Base-by-base conservation (phyloP, 1,140 invertebrate species). In the Pemphigus obesinymphae region DNA sequence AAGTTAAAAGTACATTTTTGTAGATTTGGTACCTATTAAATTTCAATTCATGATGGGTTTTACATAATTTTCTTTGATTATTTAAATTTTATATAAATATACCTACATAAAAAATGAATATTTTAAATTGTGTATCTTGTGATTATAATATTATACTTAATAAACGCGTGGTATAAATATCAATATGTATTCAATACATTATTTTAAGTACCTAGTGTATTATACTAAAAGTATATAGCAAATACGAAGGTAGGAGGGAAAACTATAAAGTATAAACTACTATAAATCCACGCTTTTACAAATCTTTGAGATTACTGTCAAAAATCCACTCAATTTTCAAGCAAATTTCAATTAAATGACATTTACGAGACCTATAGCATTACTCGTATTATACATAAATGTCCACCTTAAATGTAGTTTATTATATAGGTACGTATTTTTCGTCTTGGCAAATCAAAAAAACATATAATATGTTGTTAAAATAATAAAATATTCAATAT, bases 401-500 rank as follows among this genome's bases (percentile, higher is more conserved):
- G 20, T 37, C 20, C 31, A 63, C 29, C 29, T 63, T 3, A 34
- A 66, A 70, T 13, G 17, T 17, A 10, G 66, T 70, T 68, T 68
- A 68, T 68, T 68, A 26, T 26, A n/a, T n/a, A n/a, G n/a, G n/a
- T n/a, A 23, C 37, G 37, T 20, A n/a, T 66, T 66, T 66, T 26
- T 34, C 11, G 66, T 15, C n/a, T 43, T 43, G 10, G 17, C n/a
- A 37, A 68, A 68, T 26, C 23, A 40, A 68, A 68, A 43, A 68
- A 37, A 68, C 20, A 26, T 15, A 40, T 1, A 7, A 23, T 26
- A 40, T 1, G 10, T 23, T 68, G 15, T 68, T 68, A 68, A 68
- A 23, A 68, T 68, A 43, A n/a, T n/a, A n/a, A n/a, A n/a, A n/a
- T n/a, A n/a, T n/a, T n/a, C 23, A 68, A 68, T 43, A 68, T 68